A percentile compares a stretch with the other conserved stretches of the same genome.
Conservation (phyloP, 2,797 vertebrate species). For the Xiphophorus birchmanni region DNA sequence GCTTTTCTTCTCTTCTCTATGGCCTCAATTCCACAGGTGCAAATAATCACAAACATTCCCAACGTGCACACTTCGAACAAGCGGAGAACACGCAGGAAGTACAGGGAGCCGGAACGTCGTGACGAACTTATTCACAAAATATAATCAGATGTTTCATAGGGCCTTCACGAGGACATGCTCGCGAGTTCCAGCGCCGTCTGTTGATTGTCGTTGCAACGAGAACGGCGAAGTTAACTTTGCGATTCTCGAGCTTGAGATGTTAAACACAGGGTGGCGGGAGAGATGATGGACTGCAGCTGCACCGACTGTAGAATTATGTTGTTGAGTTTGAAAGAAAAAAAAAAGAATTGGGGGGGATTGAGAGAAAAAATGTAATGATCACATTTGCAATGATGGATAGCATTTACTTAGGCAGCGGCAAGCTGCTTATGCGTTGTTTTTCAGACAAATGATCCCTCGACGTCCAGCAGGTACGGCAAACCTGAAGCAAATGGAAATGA, state of each 20-base stretch:
- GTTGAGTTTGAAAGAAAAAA: constrained; percentile 13
- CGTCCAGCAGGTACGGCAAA: constrained; percentile 30
- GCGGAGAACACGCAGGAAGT: not conserved
- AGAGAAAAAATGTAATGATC: constrained; percentile 5
- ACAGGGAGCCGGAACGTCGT: not conserved
- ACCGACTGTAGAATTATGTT: constrained; percentile 2
- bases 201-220: constrained; percentile 1
- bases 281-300: constrained; percentile 14
- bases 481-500: constrained; percentile 8
- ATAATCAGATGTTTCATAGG: not conserved
- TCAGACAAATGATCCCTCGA: constrained; percentile 19
- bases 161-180: not conserved
- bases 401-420: constrained; percentile 17
- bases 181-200: not conserved
- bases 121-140: too few relatives aligned
- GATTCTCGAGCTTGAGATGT: not conserved
- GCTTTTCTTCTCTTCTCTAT: constrained; percentile 1
- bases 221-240: not conserved
- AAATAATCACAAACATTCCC: constrained; percentile 20
- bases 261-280: not conserved
- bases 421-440: constrained; percentile 17
- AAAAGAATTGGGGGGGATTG: not conserved
- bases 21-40: constrained; percentile 31
- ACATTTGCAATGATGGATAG: constrained; percentile 36
- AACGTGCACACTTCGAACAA: not conserved